Percentiles rank a stretch among this genome's conserved stretches.
These are phyloP conservation scores for Gnatocerus cornutus DNA, from an alignment of 2,888 invertebrate genomes.

Conservation along the genomic window DNA sequence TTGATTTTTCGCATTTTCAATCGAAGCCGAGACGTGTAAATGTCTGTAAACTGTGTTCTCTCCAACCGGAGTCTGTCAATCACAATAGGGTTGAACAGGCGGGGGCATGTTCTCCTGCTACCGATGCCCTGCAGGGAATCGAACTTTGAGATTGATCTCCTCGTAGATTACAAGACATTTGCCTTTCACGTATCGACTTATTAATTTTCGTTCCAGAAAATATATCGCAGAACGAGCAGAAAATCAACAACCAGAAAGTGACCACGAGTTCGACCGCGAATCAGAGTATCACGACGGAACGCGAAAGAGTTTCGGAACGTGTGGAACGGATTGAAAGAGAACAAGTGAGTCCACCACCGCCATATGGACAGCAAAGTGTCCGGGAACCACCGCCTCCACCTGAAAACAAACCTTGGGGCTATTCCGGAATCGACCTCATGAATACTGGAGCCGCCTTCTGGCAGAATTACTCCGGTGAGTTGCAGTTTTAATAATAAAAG, in stretches of 20 bases:
- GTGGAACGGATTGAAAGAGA: conserved; percentile 63
- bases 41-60: conserved; percentile 37
- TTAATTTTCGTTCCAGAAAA: conserved; percentile 61
- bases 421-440: conserved; percentile 86
- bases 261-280: conserved; percentile 51
- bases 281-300: conserved; percentile 50
- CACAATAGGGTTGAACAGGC: conserved; percentile 36
- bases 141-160: conserved; percentile 65
- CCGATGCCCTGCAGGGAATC: conserved; percentile 62
- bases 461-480: conserved; percentile 93
- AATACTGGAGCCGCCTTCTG: conserved; percentile 90
- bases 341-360: conserved; percentile 58
- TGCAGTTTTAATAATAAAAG: conserved; percentile 39
- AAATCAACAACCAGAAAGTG: conserved; percentile 59
- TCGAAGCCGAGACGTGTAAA: conserved; percentile 42
- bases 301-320: conserved; percentile 56
- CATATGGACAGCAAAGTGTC: conserved; percentile 58
- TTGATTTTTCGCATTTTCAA: conserved; percentile 40
- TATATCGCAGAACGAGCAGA: conserved; percentile 60
- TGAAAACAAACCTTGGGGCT: conserved; percentile 78
- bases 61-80: conserved; percentile 45
- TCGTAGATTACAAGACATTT: conserved; percentile 67
- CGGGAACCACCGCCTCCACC: conserved; percentile 71
- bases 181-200: conserved; percentile 55
- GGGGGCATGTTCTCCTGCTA: conserved; percentile 37